phyloP scores from a whole-genome alignment of 2,113 vertebrate genomes.

The Leiothrix lutea region DNA sequence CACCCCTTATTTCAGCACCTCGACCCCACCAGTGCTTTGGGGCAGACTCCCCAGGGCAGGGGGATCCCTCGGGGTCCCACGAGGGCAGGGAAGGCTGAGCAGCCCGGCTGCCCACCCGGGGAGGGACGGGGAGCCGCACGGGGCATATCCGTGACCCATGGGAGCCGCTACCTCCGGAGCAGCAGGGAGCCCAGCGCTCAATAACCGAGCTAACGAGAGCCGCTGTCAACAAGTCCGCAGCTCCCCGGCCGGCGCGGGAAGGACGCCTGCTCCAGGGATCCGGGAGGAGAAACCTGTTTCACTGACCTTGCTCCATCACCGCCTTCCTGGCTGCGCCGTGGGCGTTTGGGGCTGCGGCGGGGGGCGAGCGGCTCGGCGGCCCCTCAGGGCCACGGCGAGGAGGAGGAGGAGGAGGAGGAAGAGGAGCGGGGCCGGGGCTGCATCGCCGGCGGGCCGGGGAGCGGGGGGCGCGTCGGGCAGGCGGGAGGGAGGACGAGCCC shows the following conservation, averaged over 20 bases:
- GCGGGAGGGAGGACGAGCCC: not conserved
- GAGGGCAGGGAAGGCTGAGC: not conserved
- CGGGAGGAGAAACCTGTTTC: constrained; percentile 49
- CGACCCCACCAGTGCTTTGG: accelerated
- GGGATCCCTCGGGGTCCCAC: accelerated
- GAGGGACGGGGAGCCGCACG: not conserved
- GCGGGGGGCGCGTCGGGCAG: not conserved
- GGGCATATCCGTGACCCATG: not conserved
- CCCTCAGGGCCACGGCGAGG: not conserved
- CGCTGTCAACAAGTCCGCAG: constrained; percentile 15
- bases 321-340: not conserved
- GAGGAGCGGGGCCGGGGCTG: not conserved
- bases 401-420: not conserved
- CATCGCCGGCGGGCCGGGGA: not conserved
- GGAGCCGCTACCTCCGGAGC: not conserved
- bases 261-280: not conserved
- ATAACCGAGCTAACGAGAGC: constrained; percentile 46
- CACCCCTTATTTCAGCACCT: not conserved
- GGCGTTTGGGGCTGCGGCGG: not conserved
- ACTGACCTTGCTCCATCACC: constrained; percentile 72
- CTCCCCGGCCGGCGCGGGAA: not conserved
- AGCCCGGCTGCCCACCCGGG: accelerated
- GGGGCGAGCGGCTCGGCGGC: not conserved
- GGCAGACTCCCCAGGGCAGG: accelerated
- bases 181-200: not conserved